A percentile compares a stretch with the other conserved stretches of the same genome.
phyloP scores from a whole-genome alignment of 2,113 vertebrate genomes.

The Platichthys flesus region DNA sequence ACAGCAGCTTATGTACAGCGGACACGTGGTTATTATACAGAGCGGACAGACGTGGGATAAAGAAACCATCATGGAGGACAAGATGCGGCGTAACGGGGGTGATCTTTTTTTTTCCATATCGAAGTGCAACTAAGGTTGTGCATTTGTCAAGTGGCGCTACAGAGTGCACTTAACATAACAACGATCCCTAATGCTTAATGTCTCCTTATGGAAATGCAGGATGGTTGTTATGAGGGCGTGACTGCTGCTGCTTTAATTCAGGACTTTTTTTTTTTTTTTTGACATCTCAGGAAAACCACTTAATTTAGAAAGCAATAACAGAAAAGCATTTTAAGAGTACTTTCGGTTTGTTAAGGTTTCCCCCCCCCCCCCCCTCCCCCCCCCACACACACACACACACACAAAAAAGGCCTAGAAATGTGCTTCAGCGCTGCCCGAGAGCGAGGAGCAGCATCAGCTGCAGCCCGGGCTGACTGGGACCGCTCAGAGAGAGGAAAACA shows the following conservation, averaged over 20 bases:
- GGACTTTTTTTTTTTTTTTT: constrained; percentile 11
- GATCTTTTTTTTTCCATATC: background rate
- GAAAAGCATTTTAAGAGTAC: constrained; percentile 11
- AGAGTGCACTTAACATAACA: constrained; percentile 63
- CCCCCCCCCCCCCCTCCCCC: no score
- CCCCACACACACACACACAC: no score
- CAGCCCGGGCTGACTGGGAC: constrained; percentile 29
- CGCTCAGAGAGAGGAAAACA: constrained; percentile 27
- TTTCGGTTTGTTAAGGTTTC: background rate
- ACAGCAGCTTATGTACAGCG: constrained; percentile 75
- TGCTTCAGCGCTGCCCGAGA: constrained; percentile 26
- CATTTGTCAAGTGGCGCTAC: constrained; percentile 53
- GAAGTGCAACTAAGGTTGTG: constrained; percentile 49
- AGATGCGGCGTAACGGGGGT: background rate
- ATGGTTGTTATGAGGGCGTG: background rate
- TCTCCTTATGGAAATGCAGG: background rate
- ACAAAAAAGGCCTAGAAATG: background rate
- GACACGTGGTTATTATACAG: constrained; percentile 71
- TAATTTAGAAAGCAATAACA: constrained; percentile 16
- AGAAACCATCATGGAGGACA: background rate
- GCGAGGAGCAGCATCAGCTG: constrained; percentile 17
- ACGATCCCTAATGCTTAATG: constrained; percentile 5
- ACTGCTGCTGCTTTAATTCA: background rate
- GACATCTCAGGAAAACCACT: constrained; percentile 21
- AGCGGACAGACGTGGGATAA: constrained; percentile 31